Conservation (phyloP, 1,140 invertebrate species). For the Drosophila kohkoa region DNA sequence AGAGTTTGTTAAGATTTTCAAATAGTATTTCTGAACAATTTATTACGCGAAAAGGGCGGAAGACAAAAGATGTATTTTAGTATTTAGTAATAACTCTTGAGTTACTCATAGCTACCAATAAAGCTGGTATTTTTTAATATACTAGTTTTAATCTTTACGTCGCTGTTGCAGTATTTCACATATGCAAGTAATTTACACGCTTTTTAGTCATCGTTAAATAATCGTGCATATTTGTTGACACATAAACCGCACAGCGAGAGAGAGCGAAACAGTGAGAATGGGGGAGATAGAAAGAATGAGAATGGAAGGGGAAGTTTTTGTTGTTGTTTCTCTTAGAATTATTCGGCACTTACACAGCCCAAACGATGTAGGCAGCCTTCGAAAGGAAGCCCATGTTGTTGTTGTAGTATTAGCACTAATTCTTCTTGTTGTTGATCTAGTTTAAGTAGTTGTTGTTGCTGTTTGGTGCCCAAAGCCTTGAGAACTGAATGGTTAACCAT, state of each 20-base stretch:
- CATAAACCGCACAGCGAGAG: background rate
- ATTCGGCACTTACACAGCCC: constrained; percentile 88
- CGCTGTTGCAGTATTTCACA: constrained; percentile 28
- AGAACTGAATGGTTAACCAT: constrained; percentile 57
- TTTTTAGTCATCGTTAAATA: constrained; percentile 32
- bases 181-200: constrained; percentile 32
- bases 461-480: constrained; percentile 42
- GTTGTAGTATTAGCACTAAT: background rate
- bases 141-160: background rate
- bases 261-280: background rate
- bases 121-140: background rate
- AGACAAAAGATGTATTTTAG: background rate
- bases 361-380: constrained; percentile 90
- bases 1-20: too few species aligned
- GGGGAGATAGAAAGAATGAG: too few species aligned
- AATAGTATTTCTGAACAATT: too few species aligned
- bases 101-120: background rate
- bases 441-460: constrained; percentile 5
- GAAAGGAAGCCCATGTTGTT: constrained; percentile 88
- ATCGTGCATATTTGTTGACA: constrained; percentile 20
- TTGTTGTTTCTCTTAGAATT: background rate
- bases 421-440: background rate
- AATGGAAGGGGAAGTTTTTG: background rate
- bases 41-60: too few species aligned
- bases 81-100: background rate